Evolutionary conservation across 2,113 vertebrate genomes (phyloP).

Genomic region (Thymallus thymallus): DNA sequence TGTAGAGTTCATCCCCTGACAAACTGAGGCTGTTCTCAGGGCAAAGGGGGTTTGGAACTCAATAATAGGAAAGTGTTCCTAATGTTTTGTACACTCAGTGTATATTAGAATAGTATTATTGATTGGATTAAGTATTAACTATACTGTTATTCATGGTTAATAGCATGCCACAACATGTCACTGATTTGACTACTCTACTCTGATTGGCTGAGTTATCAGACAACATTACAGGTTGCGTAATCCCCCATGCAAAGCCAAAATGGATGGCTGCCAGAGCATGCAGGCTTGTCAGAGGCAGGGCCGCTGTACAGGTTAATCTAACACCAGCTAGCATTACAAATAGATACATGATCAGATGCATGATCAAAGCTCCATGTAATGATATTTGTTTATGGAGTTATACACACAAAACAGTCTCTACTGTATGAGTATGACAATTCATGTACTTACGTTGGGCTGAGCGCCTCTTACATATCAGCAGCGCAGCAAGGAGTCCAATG

Average conservation of each 20-base stretch:
- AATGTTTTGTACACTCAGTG: no score
- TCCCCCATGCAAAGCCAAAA: neutral
- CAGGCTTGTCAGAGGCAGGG: neutral
- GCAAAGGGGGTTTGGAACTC: no score
- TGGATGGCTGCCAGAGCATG: constrained; percentile 1
- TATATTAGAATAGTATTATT: no score
- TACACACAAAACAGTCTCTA: neutral
- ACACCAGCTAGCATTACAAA: neutral
- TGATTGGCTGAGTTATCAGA: no score
- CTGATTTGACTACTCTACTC: neutral
- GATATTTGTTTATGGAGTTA: neutral
- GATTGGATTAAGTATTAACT: no score
- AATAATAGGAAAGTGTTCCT: no score
- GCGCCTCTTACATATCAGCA: neutral
- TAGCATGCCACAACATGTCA: neutral
- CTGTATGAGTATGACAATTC: neutral
- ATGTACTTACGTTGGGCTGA: constrained; percentile 44
- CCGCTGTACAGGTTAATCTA: neutral
- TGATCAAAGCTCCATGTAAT: neutral
- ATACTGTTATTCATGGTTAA: no score
- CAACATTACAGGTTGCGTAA: neutral
- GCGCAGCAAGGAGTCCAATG: constrained; percentile 47
- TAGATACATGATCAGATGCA: neutral
- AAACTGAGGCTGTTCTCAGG: no score
- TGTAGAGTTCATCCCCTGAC: no score